phyloP scores from a whole-genome alignment of 1,140 invertebrate species.

The Drosophila punjabiensis region DNA sequence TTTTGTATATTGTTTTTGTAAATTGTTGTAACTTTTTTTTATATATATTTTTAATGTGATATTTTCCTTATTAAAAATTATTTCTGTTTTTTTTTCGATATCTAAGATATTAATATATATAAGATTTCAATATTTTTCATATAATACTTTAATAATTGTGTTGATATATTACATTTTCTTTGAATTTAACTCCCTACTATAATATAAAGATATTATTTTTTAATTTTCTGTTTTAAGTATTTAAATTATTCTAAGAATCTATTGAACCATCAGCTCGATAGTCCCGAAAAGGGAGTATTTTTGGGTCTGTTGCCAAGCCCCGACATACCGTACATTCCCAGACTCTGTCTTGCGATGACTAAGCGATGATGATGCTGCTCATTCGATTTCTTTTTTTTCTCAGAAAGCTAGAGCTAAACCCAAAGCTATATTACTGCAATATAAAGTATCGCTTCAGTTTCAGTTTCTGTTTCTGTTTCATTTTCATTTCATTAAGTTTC shows the following conservation, averaged over 20 bases:
- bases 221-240: not conserved
- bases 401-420: not conserved
- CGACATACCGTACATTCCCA: not conserved
- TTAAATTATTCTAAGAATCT: not conserved
- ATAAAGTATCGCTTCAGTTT: conserved; percentile 4
- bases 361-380: not conserved
- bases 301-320: conserved; percentile 7
- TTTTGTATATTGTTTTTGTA: too few relatives aligned
- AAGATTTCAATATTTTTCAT: not conserved
- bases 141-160: not conserved
- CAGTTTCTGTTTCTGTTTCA: conserved; percentile 2
- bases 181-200: not conserved
- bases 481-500: conserved; percentile 19
- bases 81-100: too few relatives aligned
- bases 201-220: not conserved
- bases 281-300: not conserved
- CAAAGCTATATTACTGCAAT: not conserved
- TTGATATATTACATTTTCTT: not conserved
- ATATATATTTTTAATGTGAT: too few relatives aligned
- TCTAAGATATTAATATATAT: too few relatives aligned
- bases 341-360: not conserved
- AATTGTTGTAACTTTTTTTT: too few relatives aligned
- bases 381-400: not conserved
- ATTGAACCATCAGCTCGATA: not conserved
- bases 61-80: too few relatives aligned